phyloP scores from a whole-genome alignment of 2,113 vertebrate genomes.

The Centropus bengalensis region DNA sequence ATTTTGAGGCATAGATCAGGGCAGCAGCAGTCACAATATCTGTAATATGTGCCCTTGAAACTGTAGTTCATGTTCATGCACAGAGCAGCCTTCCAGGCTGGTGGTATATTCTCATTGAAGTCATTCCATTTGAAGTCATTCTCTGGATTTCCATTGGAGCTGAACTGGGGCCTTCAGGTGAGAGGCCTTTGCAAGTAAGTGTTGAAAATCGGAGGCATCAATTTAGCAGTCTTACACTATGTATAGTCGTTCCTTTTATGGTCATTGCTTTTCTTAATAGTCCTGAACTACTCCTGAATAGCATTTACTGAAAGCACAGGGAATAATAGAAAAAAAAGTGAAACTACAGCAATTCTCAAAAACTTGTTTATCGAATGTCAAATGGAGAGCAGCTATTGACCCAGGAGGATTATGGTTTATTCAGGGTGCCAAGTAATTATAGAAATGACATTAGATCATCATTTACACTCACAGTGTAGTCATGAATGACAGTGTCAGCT shows the following conservation, averaged over 20 bases:
- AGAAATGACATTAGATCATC: slow-evolving; percentile 73
- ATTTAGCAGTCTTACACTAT: background rate
- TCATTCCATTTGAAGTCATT: background rate
- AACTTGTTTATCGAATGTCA: slow-evolving; percentile 67
- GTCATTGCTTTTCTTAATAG: background rate
- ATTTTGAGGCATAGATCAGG: background rate
- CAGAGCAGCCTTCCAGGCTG: background rate
- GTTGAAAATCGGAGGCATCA: background rate
- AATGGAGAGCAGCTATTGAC: slow-evolving; percentile 67
- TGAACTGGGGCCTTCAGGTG: background rate
- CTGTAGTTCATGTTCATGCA: background rate
- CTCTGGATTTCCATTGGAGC: background rate
- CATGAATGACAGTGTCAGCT: slow-evolving; percentile 73
- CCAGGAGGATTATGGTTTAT: slow-evolving; percentile 65
- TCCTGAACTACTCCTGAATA: background rate
- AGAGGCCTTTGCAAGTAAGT: background rate
- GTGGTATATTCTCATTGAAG: background rate
- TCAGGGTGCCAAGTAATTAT: slow-evolving; percentile 74
- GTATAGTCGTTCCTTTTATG: background rate
- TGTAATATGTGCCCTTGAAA: background rate
- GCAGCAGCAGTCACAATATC: background rate
- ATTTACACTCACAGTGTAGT: slow-evolving; percentile 58
- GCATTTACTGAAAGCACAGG: background rate
- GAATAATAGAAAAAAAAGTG: background rate
- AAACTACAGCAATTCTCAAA: slow-evolving; percentile 37